Percentiles rank a stretch among this genome's conserved stretches.
Evolutionary conservation across 2,113 vertebrate species (phyloP).

Genomic region (Poeciliopsis prolifica): DNA sequence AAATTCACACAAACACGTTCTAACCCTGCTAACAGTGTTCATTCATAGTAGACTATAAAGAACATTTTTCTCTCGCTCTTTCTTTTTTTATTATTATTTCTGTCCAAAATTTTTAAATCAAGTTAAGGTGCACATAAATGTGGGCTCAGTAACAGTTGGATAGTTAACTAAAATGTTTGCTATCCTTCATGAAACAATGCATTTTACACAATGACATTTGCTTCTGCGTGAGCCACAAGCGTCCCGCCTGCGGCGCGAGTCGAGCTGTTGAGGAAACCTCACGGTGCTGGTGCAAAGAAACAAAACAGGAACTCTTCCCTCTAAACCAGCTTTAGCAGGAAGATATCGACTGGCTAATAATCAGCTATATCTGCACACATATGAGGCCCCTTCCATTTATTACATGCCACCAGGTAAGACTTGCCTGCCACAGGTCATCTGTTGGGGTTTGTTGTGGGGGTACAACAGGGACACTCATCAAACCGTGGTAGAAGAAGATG

Average conservation of each 20-base stretch:
- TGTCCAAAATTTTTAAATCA: not conserved
- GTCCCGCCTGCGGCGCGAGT: constrained; percentile 2
- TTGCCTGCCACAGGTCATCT: constrained; percentile 49
- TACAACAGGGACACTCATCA: constrained; percentile 49
- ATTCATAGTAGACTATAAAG: constrained; percentile 14
- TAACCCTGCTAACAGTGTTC: constrained; percentile 26
- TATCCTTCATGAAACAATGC: constrained; percentile 1
- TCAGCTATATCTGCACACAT: constrained; percentile 38
- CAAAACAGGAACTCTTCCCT: constrained; percentile 13
- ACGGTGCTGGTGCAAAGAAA: constrained; percentile 22
- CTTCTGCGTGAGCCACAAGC: constrained; percentile 6
- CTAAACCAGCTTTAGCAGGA: constrained; percentile 22
- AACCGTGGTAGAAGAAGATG: constrained; percentile 20
- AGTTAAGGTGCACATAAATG: constrained; percentile 8
- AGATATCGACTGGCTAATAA: constrained; percentile 36
- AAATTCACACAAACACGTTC: constrained; percentile 21
- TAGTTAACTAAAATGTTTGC: not conserved
- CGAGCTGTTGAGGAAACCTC: constrained; percentile 10
- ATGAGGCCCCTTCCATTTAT: constrained; percentile 15
- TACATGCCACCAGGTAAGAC: constrained; percentile 27
- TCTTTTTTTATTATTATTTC: not conserved
- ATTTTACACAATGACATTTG: constrained; percentile 22
- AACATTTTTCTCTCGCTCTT: not conserved
- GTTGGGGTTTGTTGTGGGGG: constrained; percentile 30
- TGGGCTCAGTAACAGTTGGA: constrained; percentile 8